Evolutionary conservation across 2,888 invertebrate species (phyloP), one percentile per base, ranked within the genome.

Genomic region (Cryptus armator): DNA sequence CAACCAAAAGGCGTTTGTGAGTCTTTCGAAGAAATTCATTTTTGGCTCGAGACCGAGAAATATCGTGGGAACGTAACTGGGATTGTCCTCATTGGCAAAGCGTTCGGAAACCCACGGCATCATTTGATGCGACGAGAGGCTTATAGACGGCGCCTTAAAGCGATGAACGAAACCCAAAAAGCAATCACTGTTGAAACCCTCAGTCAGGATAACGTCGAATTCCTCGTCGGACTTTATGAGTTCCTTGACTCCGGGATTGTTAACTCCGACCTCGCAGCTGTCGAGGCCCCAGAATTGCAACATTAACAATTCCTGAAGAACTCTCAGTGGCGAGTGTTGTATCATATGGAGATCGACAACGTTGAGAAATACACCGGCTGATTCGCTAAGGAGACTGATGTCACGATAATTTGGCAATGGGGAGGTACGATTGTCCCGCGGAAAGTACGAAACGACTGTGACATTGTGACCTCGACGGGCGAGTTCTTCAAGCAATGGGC

Each of bases 111-210:
- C 94, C 95, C 95, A 96, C 0, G 96, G 96, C 88, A 89, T 86
- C 71, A 96, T 84, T 19, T 95, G 94, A 87, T 95, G 95, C 2
- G 96, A 95, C 9, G 95, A 95, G 4, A 96, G 89, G 0, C 94
- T 94, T 0, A 97, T 94, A 1, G 95, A 95, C 0, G 97, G 96
- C 0, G 95, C 96, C 62, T 95, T 92, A 14, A 96, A 94, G 6
- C 87, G 95, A 89, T 96, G 94, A 0, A 95, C 96, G 44, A 97
- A 92, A 1, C 96, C 96, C 87, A 97, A 93, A 91, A 96, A 95
- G 90, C 97, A 97, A 90, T 97, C 96, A 70, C 95, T 95, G 87
- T 96, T 96, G 90, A 97, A 97, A 79, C 95, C 95, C 93, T 97
- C 97, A 75, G 96, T 94, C 0, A 97, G 91, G 6, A 97, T 94